Evolutionary conservation across 2,797 vertebrate species (phyloP).

Genomic region (Myripristis murdjan): DNA sequence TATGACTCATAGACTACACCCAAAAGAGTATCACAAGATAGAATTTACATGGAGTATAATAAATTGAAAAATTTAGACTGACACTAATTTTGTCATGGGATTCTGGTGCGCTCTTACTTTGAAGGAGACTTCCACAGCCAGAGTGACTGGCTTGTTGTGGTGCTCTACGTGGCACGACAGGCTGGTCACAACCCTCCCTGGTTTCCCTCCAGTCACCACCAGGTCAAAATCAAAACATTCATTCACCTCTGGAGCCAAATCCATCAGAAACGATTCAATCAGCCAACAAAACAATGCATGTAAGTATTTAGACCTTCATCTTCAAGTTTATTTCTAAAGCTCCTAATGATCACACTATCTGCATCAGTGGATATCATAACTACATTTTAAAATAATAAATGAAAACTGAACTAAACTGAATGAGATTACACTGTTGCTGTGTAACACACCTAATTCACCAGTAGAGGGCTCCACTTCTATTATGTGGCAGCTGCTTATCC

Average conservation of each 20-base stretch:
- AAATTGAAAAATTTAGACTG: neutral
- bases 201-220: slow-evolving; percentile 84
- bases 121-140: slow-evolving; percentile 90
- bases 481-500: slow-evolving; percentile 77
- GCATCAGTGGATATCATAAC: too few relatives aligned
- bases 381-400: too few relatives aligned
- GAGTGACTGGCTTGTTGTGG: slow-evolving; percentile 76
- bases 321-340: too few relatives aligned
- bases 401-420: neutral
- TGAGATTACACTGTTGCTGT: neutral
- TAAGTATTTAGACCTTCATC: too few relatives aligned
- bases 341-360: too few relatives aligned
- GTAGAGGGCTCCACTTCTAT: slow-evolving; percentile 90
- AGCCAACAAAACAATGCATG: neutral
- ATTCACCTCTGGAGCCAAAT: slow-evolving; percentile 79
- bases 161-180: slow-evolving; percentile 87
- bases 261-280: neutral
- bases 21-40: neutral
- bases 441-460: slow-evolving; percentile 89
- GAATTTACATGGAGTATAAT: neutral
- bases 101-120: slow-evolving; percentile 82
- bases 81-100: neutral
- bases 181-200: slow-evolving; percentile 79
- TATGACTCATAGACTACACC: neutral
- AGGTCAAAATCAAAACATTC: slow-evolving; percentile 88